Conservation (phyloP, 2,113 vertebrate genomes). For the Sinocyclocheilus grahami region DNA sequence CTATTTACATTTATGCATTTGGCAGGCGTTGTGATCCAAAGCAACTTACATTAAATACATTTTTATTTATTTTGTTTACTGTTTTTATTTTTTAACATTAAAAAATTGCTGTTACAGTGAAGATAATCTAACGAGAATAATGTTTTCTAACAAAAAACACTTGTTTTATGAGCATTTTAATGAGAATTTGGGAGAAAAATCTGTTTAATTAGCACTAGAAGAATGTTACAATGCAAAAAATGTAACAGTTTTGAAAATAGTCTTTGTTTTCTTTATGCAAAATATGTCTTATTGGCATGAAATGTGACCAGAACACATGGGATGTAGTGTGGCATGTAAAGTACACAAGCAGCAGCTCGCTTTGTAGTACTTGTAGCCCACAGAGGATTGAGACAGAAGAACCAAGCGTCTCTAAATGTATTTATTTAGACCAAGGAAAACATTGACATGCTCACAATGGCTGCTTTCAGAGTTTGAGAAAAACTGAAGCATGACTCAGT, state of each 20-base stretch:
- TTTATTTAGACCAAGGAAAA: conserved; percentile 36
- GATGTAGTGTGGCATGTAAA: neutral
- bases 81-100: neutral
- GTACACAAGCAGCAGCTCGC: neutral
- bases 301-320: neutral
- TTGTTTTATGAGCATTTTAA: neutral
- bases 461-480: conserved; percentile 25
- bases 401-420: neutral
- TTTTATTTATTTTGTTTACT: neutral
- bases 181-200: neutral
- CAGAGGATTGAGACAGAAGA: neutral
- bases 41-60: no score
- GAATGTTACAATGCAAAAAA: neutral
- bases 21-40: no score
- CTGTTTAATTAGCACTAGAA: neutral
- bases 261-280: neutral
- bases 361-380: neutral
- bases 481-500: conserved; percentile 26
- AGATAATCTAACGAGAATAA: neutral
- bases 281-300: neutral
- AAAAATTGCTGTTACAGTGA: neutral
- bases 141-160: neutral
- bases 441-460: conserved; percentile 24
- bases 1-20: no score
- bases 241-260: neutral